Evolutionary conservation across 2,888 invertebrate genomes (phyloP).

Genomic region (Megaustenia siamemsis): DNA sequence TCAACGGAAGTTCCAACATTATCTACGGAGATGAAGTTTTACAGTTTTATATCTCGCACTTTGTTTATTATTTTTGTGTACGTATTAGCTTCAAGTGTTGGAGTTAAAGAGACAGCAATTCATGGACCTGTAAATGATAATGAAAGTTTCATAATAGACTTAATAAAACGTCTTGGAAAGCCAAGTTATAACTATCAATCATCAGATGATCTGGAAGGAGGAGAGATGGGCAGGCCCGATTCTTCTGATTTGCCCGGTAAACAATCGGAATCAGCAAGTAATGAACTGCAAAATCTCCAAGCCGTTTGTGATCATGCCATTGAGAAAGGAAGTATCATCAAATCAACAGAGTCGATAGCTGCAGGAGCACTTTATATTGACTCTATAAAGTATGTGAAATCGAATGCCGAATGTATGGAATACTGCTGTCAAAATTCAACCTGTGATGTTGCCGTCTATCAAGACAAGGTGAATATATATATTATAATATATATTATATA

Average conservation of each 20-base stretch:
- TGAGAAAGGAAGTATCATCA: conserved; percentile 37
- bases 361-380: conserved; percentile 45
- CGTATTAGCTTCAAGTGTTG: neutral
- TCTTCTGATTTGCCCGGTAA: neutral
- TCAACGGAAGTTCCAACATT: conserved; percentile 42
- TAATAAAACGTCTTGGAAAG: conserved; percentile 36
- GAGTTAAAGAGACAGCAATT: conserved; percentile 14
- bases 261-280: conserved; percentile 1
- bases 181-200: conserved; percentile 10
- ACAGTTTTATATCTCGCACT: neutral
- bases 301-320: conserved; percentile 8
- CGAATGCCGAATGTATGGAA: conserved; percentile 31
- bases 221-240: neutral
- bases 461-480: conserved; percentile 51
- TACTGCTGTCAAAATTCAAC: conserved; percentile 42
- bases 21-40: neutral
- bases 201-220: neutral
- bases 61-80: neutral
- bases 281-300: conserved; percentile 2
- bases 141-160: neutral
- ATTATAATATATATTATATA: too few species aligned
- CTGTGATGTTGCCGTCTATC: conserved; percentile 53
- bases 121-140: conserved; percentile 2
- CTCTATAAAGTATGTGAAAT: conserved; percentile 34
- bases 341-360: conserved; percentile 38